Conservation (phyloP, 2,113 vertebrate genomes). For the Corythornis madagascariensis region DNA sequence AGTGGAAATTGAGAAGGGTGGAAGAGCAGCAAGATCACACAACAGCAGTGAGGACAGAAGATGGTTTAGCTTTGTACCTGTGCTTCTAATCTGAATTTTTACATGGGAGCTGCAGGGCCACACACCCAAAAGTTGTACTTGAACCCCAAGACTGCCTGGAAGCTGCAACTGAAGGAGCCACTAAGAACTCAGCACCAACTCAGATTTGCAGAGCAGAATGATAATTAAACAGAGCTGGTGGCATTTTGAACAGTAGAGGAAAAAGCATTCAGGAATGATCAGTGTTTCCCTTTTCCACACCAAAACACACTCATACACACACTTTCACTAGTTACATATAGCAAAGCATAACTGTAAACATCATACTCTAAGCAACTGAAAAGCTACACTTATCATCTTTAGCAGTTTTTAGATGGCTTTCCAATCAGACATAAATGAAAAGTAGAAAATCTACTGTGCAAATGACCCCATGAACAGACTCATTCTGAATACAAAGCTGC, state of each 20-base stretch:
- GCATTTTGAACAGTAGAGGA: background rate
- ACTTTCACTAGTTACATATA: background rate
- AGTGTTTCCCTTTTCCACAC: background rate
- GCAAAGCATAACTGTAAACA: background rate
- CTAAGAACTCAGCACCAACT: background rate
- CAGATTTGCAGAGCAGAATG: accelerated
- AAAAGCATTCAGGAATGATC: background rate
- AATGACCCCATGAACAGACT: background rate
- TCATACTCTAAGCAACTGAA: background rate
- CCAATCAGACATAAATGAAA: background rate
- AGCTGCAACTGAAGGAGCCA: background rate
- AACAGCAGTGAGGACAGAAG: background rate
- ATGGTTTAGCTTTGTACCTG: background rate
- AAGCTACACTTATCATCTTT: background rate
- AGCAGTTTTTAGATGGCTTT: background rate
- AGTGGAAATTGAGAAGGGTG: background rate
- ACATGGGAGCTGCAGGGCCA: background rate
- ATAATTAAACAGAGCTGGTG: background rate
- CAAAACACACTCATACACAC: background rate
- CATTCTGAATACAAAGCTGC: background rate
- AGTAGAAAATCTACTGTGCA: background rate
- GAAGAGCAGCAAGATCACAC: background rate
- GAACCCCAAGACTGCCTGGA: background rate
- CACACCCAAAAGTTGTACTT: background rate
- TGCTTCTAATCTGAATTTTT: background rate